Evolutionary conservation across 2,888 invertebrate species (phyloP).

Genomic region (Tipula helvola): DNA sequence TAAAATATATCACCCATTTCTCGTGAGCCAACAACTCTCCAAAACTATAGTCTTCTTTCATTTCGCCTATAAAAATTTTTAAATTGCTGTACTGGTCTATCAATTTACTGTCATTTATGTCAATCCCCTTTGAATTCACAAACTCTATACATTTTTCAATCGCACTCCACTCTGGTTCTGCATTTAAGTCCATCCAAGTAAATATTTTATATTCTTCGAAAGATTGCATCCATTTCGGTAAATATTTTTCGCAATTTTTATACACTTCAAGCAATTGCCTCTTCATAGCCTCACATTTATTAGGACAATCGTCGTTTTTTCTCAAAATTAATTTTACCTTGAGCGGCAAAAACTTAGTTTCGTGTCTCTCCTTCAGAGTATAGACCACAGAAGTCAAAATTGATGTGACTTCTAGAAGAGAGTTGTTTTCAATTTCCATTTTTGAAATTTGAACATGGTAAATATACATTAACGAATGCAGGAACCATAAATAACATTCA

Average conservation of each 20-base stretch:
- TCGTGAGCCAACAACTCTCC: too few relatives aligned
- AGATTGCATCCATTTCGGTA: not conserved
- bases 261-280: not conserved
- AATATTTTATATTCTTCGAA: not conserved
- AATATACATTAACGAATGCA: not conserved
- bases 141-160: not conserved
- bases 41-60: too few relatives aligned
- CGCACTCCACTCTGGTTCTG: not conserved
- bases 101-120: not conserved
- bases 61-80: too few relatives aligned
- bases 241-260: not conserved
- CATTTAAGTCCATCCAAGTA: too few relatives aligned
- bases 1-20: too few relatives aligned
- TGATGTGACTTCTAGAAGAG: too few relatives aligned
- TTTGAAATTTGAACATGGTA: not conserved
- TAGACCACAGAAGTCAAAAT: too few relatives aligned
- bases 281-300: not conserved
- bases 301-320: not conserved
- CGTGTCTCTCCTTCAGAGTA: not conserved
- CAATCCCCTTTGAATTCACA: not conserved
- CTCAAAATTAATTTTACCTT: not conserved
- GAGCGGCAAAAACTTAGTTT: not conserved
- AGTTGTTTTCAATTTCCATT: too few relatives aligned
- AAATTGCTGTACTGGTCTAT: too few relatives aligned
- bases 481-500: not conserved